Evolutionary conservation across 2,797 vertebrate species (phyloP).

Genomic region (Naso thynnoides): DNA sequence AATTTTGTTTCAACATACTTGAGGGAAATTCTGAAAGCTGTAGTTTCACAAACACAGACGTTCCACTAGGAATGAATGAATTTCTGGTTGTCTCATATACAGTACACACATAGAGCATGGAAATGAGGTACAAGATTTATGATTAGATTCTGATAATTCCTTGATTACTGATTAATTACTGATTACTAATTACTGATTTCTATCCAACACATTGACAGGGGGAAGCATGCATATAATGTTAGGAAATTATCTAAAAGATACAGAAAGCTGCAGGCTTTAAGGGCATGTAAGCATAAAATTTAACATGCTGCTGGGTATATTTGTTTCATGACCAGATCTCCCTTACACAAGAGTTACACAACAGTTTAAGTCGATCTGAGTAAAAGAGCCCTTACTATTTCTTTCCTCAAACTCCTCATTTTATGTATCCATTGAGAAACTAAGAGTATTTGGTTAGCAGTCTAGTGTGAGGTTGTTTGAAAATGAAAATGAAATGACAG

Average conservation of each 20-base stretch:
- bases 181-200: too few relatives aligned
- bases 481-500: slow-evolving; percentile 75
- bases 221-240: slow-evolving; percentile 1
- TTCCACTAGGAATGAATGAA: too few relatives aligned
- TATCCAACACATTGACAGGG: too few relatives aligned
- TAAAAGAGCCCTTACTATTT: slow-evolving; percentile 13
- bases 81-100: too few relatives aligned
- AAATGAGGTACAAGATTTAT: too few relatives aligned
- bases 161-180: too few relatives aligned
- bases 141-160: too few relatives aligned
- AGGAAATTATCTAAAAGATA: slow-evolving; percentile 47
- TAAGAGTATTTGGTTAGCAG: slow-evolving; percentile 39
- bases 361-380: slow-evolving; percentile 14
- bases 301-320: slow-evolving; percentile 38
- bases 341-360: slow-evolving; percentile 22
- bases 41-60: too few relatives aligned
- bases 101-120: too few relatives aligned
- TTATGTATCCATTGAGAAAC: slow-evolving; percentile 43
- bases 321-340: slow-evolving; percentile 44
- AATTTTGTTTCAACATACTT: too few relatives aligned
- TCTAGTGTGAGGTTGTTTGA: slow-evolving; percentile 58
- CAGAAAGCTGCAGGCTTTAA: slow-evolving; percentile 39
- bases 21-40: too few relatives aligned
- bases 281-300: slow-evolving; percentile 27
- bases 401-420: slow-evolving; percentile 26